Conservation (phyloP, 1,140 invertebrate species). For the Chironomus tepperi region DNA sequence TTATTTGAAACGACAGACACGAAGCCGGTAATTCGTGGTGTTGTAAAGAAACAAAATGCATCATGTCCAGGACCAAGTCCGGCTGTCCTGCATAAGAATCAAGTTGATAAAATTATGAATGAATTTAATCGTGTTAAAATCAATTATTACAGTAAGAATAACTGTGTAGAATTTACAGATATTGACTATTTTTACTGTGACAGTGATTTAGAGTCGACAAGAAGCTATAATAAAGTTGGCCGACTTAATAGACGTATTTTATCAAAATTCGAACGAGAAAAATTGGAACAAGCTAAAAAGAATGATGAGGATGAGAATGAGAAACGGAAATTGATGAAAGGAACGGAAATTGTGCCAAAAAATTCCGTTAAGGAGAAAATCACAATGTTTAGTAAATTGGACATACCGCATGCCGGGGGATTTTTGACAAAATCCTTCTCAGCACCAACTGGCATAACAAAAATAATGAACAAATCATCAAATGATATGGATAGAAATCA, state of each 20-base stretch:
- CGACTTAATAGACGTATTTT: not conserved
- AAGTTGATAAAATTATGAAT: conserved; percentile 20
- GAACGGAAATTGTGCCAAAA: conserved; percentile 10
- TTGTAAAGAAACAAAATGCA: not conserved
- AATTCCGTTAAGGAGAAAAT: not conserved
- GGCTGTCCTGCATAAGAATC: not conserved
- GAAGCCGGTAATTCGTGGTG: conserved; percentile 8
- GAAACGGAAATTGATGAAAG: not conserved
- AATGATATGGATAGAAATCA: not conserved
- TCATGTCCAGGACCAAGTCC: not conserved
- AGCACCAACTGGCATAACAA: not conserved
- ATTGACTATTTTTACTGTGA: conserved; percentile 12
- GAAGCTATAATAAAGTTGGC: not conserved
- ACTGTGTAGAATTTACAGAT: conserved; percentile 2
- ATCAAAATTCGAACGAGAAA: not conserved
- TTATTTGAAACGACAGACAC: not conserved
- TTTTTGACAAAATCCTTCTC: not conserved
- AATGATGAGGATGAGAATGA: not conserved
- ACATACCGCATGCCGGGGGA: not conserved
- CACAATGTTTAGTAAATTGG: conserved; percentile 2
- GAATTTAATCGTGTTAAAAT: conserved; percentile 16
- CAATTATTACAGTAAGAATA: conserved; percentile 16
- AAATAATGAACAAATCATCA: not conserved
- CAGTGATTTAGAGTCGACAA: not conserved
- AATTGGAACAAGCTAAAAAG: not conserved